Conservation (phyloP, 2,888 invertebrate species). For the Mesoligia furuncula region DNA sequence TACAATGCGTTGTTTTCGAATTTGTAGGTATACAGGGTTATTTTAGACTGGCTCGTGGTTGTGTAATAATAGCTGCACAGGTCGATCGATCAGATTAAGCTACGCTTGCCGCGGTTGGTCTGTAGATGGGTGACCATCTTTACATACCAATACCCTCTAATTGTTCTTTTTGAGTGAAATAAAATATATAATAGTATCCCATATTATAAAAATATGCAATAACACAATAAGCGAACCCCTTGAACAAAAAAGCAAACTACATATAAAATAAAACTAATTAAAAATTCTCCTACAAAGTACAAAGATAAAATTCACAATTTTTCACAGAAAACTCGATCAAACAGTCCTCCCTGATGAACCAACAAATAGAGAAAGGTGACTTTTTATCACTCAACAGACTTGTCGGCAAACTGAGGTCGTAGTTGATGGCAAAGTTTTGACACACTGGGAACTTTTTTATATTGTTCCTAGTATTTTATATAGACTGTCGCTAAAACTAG, state of each 20-base stretch:
- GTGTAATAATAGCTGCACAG: too few relatives aligned
- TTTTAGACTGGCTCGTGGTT: neutral
- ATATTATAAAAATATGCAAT: neutral
- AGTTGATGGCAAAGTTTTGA: conserved; percentile 46
- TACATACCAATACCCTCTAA: too few relatives aligned
- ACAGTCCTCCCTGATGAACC: conserved; percentile 26
- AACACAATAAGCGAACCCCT: neutral
- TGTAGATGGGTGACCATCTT: too few relatives aligned
- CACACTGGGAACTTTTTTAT: conserved; percentile 40
- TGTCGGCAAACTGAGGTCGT: conserved; percentile 26
- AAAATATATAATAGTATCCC: too few relatives aligned
- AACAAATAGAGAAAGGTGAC: conserved; percentile 39
- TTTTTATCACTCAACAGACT: conserved; percentile 29
- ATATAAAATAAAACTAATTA: neutral
- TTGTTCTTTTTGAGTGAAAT: too few relatives aligned
- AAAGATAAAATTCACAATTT: conserved; percentile 23
- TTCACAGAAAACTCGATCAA: conserved; percentile 31
- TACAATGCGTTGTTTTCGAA: neutral
- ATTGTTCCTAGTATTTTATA: conserved; percentile 8
- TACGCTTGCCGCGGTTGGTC: too few relatives aligned
- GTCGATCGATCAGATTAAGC: too few relatives aligned
- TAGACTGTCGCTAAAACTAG: neutral
- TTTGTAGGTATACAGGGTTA: neutral
- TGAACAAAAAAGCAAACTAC: neutral
- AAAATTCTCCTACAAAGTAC: conserved; percentile 4